phyloP scores from a whole-genome alignment of 1,140 invertebrate genomes.

The Trinorchestia longiramus region DNA sequence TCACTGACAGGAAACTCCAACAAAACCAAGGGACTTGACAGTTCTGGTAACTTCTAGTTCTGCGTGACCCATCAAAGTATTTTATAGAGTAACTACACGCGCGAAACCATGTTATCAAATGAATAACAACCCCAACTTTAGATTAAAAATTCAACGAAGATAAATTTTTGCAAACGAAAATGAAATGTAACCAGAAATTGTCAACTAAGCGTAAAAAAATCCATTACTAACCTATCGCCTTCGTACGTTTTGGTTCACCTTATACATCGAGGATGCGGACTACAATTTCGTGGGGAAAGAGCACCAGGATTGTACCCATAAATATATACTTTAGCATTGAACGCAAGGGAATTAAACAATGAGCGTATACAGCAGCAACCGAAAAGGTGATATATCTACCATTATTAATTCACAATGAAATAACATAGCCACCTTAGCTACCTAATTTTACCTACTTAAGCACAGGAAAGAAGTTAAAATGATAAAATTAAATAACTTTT shows the following conservation, averaged over 20 bases:
- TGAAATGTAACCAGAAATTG: neutral
- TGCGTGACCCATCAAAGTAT: neutral
- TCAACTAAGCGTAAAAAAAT: neutral
- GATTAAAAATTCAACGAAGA: too few species aligned
- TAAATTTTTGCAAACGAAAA: neutral
- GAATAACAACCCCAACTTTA: neutral
- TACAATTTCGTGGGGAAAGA: neutral
- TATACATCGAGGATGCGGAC: neutral
- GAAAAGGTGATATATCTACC: neutral
- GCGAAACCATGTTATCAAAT: neutral
- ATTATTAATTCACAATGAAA: neutral
- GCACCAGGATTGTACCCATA: neutral
- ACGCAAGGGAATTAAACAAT: neutral
- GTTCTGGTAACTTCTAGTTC: neutral
- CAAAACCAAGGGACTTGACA: neutral
- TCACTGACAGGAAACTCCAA: neutral
- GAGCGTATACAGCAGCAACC: neutral
- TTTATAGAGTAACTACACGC: neutral
- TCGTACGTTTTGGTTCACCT: neutral
- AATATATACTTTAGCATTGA: neutral
- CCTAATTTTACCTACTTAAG: too few species aligned
- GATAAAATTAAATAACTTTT: too few species aligned
- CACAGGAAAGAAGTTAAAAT: too few species aligned
- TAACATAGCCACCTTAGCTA: neutral
- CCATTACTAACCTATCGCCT: neutral